phyloP scores from a whole-genome alignment of 2,113 vertebrate species.

The Varanus salvator region DNA sequence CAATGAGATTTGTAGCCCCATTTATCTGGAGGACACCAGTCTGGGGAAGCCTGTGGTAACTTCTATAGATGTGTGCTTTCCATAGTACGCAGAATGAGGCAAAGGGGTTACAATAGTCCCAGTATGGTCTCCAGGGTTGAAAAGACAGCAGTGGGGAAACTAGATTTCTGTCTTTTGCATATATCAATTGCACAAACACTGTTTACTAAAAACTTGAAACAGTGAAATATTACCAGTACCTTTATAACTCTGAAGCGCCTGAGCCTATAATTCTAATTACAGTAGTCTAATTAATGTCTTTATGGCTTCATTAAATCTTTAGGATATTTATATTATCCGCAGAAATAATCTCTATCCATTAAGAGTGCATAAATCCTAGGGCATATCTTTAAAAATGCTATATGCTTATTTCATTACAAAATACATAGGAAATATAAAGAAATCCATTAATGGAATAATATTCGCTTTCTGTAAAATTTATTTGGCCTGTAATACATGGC shows the following conservation, averaged over 20 bases:
- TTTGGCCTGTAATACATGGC: conserved; percentile 67
- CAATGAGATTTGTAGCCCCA: not conserved
- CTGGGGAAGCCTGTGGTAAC: not conserved
- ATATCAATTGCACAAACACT: conserved; percentile 33
- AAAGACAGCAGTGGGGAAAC: not conserved
- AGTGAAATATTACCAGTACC: conserved; percentile 70
- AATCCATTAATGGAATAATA: conserved; percentile 74
- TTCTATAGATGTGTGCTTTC: not conserved
- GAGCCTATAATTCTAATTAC: conserved; percentile 78
- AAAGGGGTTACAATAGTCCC: not conserved
- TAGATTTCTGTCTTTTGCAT: conserved; percentile 1
- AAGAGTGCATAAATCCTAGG: conserved; percentile 77
- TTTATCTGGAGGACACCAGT: too few relatives aligned
- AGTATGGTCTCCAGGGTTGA: not conserved
- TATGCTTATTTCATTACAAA: conserved; percentile 73
- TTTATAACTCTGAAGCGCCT: conserved; percentile 69
- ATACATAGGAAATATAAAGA: conserved; percentile 72
- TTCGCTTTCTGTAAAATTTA: conserved; percentile 68
- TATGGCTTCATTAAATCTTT: conserved; percentile 78
- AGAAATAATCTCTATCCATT: conserved; percentile 79
- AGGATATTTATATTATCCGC: conserved; percentile 79
- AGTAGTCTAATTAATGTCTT: conserved; percentile 78
- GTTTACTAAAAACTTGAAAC: conserved; percentile 68
- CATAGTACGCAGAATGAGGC: not conserved
- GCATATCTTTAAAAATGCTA: conserved; percentile 69